phyloP scores from a whole-genome alignment of 2,888 invertebrate genomes.

The Ceraclea dissimilis region DNA sequence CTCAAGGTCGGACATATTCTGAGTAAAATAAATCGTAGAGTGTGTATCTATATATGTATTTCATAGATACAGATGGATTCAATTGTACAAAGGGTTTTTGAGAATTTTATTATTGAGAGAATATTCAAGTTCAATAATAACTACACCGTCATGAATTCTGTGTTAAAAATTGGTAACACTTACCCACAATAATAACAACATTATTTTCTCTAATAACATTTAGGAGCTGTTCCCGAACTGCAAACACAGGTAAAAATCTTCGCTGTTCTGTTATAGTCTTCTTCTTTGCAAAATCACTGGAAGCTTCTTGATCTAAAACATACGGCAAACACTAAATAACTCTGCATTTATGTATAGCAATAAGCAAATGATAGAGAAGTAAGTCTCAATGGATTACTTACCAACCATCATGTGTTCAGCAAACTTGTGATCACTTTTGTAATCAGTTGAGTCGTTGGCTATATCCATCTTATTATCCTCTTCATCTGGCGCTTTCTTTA shows the following conservation, averaged over 20 bases:
- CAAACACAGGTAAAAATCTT: slow-evolving; percentile 89
- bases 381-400: too few relatives aligned
- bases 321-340: not conserved
- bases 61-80: too few relatives aligned
- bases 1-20: too few relatives aligned
- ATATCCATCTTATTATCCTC: slow-evolving; percentile 58
- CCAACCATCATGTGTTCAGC: slow-evolving; percentile 85
- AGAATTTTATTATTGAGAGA: too few relatives aligned
- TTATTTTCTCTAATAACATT: slow-evolving; percentile 89
- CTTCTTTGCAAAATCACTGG: slow-evolving; percentile 72
- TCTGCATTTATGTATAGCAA: too few relatives aligned
- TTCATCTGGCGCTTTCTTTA: slow-evolving; percentile 72
- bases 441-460: slow-evolving; percentile 70
- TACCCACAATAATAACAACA: slow-evolving; percentile 88
- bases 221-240: slow-evolving; percentile 85
- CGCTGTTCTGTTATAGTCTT: slow-evolving; percentile 81
- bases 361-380: too few relatives aligned
- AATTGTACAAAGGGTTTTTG: too few relatives aligned
- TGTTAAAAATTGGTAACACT: slow-evolving; percentile 30
- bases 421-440: slow-evolving; percentile 91
- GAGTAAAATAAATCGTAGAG: too few relatives aligned
- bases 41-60: too few relatives aligned
- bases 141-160: too few relatives aligned
- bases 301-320: slow-evolving; percentile 19
- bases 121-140: too few relatives aligned